Conservation (phyloP, 2,888 invertebrate genomes). For the Halocaridina rubra region DNA sequence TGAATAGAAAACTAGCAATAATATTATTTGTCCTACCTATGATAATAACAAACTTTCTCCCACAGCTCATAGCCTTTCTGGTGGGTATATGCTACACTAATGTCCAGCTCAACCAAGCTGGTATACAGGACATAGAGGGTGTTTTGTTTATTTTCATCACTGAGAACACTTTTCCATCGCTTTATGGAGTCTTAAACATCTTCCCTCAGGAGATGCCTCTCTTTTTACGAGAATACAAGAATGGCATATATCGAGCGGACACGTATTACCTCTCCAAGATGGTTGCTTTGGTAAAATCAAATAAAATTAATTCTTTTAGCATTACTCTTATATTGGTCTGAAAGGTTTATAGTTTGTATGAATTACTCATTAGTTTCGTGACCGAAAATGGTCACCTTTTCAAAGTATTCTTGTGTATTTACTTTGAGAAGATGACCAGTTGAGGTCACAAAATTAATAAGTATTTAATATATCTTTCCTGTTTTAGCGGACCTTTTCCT, state of each 20-base stretch:
- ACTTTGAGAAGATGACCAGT: no score
- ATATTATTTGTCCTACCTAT: neutral
- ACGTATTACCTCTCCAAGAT: conserved; percentile 85
- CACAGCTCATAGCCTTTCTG: conserved; percentile 76
- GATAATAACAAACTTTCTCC: neutral
- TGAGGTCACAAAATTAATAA: no score
- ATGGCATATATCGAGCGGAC: conserved; percentile 83
- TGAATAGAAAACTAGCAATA: neutral
- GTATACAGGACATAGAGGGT: conserved; percentile 89
- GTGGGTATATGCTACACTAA: conserved; percentile 88
- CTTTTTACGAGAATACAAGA: conserved; percentile 83
- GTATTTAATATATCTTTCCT: no score
- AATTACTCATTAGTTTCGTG: no score
- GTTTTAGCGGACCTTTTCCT: no score
- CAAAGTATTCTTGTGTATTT: no score
- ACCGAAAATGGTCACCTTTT: no score
- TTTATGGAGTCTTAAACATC: conserved; percentile 88
- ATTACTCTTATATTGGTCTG: no score
- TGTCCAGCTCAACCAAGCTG: conserved; percentile 78
- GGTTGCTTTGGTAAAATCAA: conserved; percentile 83
- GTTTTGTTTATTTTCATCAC: conserved; percentile 87
- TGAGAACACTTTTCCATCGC: conserved; percentile 90
- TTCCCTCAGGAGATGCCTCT: conserved; percentile 85
- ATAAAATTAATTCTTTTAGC: no score
- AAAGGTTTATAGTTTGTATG: no score